A percentile compares a stretch with the other conserved stretches of the same genome.
Conservation (phyloP, 1,140 invertebrate genomes). For the Heliothis subflexa region DNA sequence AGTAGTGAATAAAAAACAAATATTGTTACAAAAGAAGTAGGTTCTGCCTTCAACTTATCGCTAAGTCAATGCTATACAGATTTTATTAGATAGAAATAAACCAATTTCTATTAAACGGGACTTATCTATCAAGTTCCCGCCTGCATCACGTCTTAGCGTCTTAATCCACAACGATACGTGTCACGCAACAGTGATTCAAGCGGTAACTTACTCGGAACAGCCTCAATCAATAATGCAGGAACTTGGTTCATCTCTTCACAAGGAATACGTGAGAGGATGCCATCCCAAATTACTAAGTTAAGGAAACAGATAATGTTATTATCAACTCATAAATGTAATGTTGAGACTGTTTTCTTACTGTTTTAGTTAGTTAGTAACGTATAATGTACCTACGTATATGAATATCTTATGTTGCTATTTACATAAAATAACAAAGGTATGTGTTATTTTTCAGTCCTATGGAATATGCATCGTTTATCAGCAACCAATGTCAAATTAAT, state of each 20-base stretch:
- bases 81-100: too few species aligned
- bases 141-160: neutral
- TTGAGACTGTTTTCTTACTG: too few species aligned
- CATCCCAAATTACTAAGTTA: neutral
- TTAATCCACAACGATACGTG: slow-evolving; percentile 29
- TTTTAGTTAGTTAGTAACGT: too few species aligned
- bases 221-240: slow-evolving; percentile 25
- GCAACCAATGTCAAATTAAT: too few species aligned
- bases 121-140: neutral
- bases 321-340: too few species aligned
- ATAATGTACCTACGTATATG: too few species aligned
- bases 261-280: slow-evolving; percentile 9
- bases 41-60: neutral
- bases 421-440: too few species aligned
- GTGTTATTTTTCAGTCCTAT: too few species aligned
- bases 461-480: too few species aligned
- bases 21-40: too few species aligned
- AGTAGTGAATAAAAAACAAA: too few species aligned
- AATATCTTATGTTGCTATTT: too few species aligned
- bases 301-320: neutral
- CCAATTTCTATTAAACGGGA: neutral
- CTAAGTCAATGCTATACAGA: neutral
- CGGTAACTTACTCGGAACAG: neutral
- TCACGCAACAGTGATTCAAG: slow-evolving; percentile 2
- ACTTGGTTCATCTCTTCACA: neutral